Evolutionary conservation across 2,888 invertebrate species (phyloP).

Genomic region (Drosophila flavopinicola): DNA sequence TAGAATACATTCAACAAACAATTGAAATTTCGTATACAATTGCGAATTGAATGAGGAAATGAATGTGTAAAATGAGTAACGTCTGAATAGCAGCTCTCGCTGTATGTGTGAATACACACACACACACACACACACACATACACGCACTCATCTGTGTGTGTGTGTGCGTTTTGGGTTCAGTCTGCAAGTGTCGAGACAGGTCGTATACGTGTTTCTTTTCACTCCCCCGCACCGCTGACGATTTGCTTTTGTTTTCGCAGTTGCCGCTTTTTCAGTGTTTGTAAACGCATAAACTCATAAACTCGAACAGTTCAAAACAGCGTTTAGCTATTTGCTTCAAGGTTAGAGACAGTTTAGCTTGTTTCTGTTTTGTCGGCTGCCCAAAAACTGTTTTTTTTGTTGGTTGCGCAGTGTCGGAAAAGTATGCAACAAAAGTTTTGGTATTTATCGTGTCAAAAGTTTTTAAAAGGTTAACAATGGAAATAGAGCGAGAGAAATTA

Average conservation of each 20-base stretch:
- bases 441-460: conserved; percentile 13
- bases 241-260: conserved; percentile 30
- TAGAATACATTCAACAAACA: conserved; percentile 78
- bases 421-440: conserved; percentile 52
- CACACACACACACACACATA: no score
- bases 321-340: conserved; percentile 53
- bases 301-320: conserved; percentile 56
- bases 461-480: conserved; percentile 5
- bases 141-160: background rate
- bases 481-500: background rate
- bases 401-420: conserved; percentile 12
- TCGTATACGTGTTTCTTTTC: conserved; percentile 69
- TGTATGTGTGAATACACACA: conserved; percentile 6
- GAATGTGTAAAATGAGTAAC: conserved; percentile 80
- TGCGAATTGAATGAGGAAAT: conserved; percentile 81
- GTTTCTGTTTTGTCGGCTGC: conserved; percentile 5
- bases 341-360: conserved; percentile 27
- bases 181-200: conserved; percentile 66
- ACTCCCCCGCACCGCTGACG: conserved; percentile 5
- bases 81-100: conserved; percentile 65
- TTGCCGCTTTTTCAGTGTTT: conserved; percentile 45
- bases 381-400: conserved; percentile 7
- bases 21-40: conserved; percentile 80
- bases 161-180: conserved; percentile 26
- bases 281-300: conserved; percentile 68